Evolutionary conservation across 2,113 vertebrate species (phyloP), one percentile per base, ranked within the genome.

Genomic region (Oxyura jamaicensis): DNA sequence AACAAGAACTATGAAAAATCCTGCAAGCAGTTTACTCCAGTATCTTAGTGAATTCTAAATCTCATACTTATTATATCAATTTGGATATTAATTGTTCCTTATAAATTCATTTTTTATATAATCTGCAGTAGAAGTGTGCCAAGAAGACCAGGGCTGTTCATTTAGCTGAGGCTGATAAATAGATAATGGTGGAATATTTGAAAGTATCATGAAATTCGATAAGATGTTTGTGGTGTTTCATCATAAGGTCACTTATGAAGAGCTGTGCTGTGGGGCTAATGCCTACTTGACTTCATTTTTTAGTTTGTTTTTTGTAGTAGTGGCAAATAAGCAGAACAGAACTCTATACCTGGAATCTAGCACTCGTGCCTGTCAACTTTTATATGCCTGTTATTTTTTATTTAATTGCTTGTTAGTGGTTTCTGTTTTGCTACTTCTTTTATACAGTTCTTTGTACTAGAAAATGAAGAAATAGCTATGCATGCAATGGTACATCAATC

Each of bases 351-450:
- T 69, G 52, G 41, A 42, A 69, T 33, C 58, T 25, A 50, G 33
- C 26, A 81, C n/a, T 80, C 77, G 65, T 91, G 71, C 46, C 5
- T 19, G 17, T 13, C 29, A 86, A 41, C 33, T 52, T 84, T 88
- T 83, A 78, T 39, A 62, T 91, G 52, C 10, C 44, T 78, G 79
- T 59, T 56, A 39, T 83, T 94, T 97, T 41, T 5, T 95, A 90
- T 88, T 13, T 92, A 79, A 80, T 91, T 75, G 80, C 66, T 97
- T 86, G 60, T 91, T 93, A 82, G 36, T 71, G 55, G 35, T 75
- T 67, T 78, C n/a, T 65, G 23, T 13, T 65, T 91, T 94, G 44
- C 23, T 88, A 21, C 41, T 67, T 66, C 6, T 82, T 85, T 93
- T 33, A 88, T 55, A 81, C 21, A 82, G 65, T 50, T 46, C 62